Conservation (phyloP, 2,888 invertebrate species). For the Colostygia pectinataria region DNA sequence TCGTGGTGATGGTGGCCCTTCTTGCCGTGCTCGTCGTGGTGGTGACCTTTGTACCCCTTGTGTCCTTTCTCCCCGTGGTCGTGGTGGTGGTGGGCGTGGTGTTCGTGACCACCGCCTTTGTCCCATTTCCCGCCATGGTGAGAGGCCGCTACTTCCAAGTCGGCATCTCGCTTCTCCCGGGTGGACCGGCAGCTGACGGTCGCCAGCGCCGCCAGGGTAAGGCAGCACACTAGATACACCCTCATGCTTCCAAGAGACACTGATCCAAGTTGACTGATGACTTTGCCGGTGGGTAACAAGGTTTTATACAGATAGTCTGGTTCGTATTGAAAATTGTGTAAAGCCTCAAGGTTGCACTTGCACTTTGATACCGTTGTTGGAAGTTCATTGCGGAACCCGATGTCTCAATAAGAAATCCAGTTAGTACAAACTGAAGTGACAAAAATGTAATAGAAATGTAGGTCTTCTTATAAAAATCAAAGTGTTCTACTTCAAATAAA, state of each 20-base stretch:
- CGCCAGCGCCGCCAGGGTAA: slow-evolving; percentile 78
- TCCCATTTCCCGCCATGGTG: slow-evolving; percentile 75
- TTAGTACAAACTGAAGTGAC: slow-evolving; percentile 9
- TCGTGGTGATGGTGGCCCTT: slow-evolving; percentile 90
- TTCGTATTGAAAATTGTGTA: slow-evolving; percentile 74
- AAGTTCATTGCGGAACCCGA: slow-evolving; percentile 62
- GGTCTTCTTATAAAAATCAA: slow-evolving; percentile 4
- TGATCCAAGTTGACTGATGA: slow-evolving; percentile 66
- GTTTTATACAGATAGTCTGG: slow-evolving; percentile 74
- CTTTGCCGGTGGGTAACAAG: slow-evolving; percentile 50
- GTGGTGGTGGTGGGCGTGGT: slow-evolving; percentile 85
- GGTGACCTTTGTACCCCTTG: slow-evolving; percentile 87
- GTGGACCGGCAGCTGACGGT: slow-evolving; percentile 78
- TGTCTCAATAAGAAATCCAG: slow-evolving; percentile 59
- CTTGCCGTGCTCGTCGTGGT: slow-evolving; percentile 86
- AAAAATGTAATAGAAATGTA: neutral
- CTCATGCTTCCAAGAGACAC: slow-evolving; percentile 66
- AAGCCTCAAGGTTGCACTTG: slow-evolving; percentile 70
- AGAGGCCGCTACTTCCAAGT: slow-evolving; percentile 80
- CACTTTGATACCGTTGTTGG: slow-evolving; percentile 48
- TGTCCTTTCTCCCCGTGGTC: slow-evolving; percentile 88
- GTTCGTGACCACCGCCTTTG: slow-evolving; percentile 85
- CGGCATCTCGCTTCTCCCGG: slow-evolving; percentile 75
- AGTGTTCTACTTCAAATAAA: slow-evolving; percentile 1
- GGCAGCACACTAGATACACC: slow-evolving; percentile 62